Evolutionary conservation across 1,140 invertebrate genomes (phyloP), one percentile per base, ranked within the genome.

Genomic region (Berghia stephanieae): DNA sequence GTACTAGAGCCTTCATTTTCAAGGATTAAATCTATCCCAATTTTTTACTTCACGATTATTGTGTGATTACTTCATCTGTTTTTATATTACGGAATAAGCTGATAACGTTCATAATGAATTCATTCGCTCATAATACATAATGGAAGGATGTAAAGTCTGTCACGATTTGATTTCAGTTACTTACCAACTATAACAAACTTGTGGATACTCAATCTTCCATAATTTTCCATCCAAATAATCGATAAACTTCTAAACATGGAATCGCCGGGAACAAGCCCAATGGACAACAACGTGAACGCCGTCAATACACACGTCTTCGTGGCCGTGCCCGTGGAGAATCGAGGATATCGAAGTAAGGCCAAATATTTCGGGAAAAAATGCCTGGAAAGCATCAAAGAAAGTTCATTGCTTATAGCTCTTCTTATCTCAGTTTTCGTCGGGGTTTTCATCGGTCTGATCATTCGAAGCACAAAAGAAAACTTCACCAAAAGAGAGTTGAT

Each of bases 401-500:
- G 86, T 69, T 71, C 85, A 2, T 80, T 87, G 43, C 78, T 87
- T n/a, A 80, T 87, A 42, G 78, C 86, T 0, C 79, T 87, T 0
- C 75, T 87, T 34, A 71, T 80, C 16, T 84, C 85, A 21, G 86
- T 87, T 5, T 78, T 87, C 31, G 42, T 83, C 3, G 86, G 86
- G 13, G 79, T 81, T 16, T 80, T 66, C 10, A 78, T 87, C 24
- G 86, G 86, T 1, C 84, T 87, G 49, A 70, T 79, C 13, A 80
- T 83, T 0, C 75, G 86, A 16, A 69, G 78, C 42, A 77, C 76
- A 5, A 73, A 69, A 5, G 75, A 72, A 13, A 42, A 55, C 1
- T 82, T 83, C 79, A 81, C 60, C 24, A 84, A 85, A 71, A 66
- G 86, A 38, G 81, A 87, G 73, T 79, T 86, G 18, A 87, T 86